A percentile compares a stretch with the other conserved stretches of the same genome.
Evolutionary conservation across 2,113 vertebrate species (phyloP).

Genomic region (Urocolius indicus): DNA sequence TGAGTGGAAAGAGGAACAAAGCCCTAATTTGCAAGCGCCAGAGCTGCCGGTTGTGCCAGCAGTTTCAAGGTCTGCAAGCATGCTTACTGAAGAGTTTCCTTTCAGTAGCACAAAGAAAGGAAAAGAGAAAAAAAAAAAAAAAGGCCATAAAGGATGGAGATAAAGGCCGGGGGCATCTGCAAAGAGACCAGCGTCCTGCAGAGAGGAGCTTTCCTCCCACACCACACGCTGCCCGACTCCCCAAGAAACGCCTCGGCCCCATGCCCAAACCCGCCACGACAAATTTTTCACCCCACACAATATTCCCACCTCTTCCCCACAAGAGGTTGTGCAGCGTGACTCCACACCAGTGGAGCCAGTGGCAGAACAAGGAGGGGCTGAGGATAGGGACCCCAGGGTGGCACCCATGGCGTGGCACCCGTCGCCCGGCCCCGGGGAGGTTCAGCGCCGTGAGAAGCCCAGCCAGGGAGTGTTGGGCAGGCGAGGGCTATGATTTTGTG

Average conservation of each 20-base stretch:
- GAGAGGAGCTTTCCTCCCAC: neutral
- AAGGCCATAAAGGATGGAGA: neutral
- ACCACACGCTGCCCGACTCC: neutral
- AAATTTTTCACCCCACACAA: neutral
- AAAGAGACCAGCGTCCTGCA: neutral
- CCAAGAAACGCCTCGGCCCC: neutral
- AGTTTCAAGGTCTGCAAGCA: neutral
- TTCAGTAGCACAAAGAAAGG: neutral
- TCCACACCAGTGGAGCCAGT: fast-evolving
- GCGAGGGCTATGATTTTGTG: constrained; percentile 56
- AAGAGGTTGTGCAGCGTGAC: fast-evolving
- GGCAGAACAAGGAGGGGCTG: neutral
- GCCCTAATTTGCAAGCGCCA: neutral
- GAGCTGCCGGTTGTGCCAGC: neutral
- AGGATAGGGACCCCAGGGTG: fast-evolving
- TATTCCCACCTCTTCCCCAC: neutral
- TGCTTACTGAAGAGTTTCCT: neutral
- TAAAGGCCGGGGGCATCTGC: constrained; percentile 12
- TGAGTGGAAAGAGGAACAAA: constrained; percentile 29
- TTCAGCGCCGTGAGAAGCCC: neutral
- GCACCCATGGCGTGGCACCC: neutral
- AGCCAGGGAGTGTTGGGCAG: neutral
- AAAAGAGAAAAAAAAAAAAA: neutral
- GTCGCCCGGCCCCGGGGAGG: neutral
- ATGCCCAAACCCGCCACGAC: neutral